Base-by-base conservation (phyloP, 2,888 invertebrate genomes). In the Oxystoma pomonae region DNA sequence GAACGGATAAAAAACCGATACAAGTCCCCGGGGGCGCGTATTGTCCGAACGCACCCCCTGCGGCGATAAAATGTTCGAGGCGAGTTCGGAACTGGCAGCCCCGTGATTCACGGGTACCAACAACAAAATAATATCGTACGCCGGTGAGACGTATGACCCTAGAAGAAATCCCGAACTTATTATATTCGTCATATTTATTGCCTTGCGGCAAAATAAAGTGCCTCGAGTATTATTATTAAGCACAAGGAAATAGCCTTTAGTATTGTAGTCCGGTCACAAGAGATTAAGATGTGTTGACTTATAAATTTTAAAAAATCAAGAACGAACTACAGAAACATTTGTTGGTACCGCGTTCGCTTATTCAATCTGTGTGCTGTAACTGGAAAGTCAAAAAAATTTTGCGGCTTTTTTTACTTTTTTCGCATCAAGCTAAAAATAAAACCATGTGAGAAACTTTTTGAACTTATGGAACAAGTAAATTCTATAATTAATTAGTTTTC, bases 1-100 rank as follows among this genome's bases (percentile, higher is more conserved):
- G 73, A 76, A 73, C 73, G 74, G 73, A 77, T 75, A 77, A 78
- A 78, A 77, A 76, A 77, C 74, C 72, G 75, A 76, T 76, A 76
- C 75, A 74, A 76, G 74, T 74, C 73, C 68, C 35, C 35, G 35
- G 75, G 75, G 75, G 75, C 75, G 74, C 74, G 74, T 69, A 78
- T 77, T 77, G 77, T 78, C 74, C 75, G 75, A 73, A 77, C 75
- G 76, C 76, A 75, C 68, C 67, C 67, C 78, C 77, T 70, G 77
- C 78, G 76, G 78, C 60, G 78, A 69, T 67, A 65, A 73, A 74
- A 75, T 77, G 76, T 76, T 75, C 75, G 70, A 69, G 66, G 67
- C 67, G 69, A 62, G 66, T 66, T 66, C 63, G 67, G 70, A 67
- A 67, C 69, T 69, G 71, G 69, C 70, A 64, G 69, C 66, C 12